Conservation (phyloP, 23 tunicate genomes). For the Ciona savignyi region DNA sequence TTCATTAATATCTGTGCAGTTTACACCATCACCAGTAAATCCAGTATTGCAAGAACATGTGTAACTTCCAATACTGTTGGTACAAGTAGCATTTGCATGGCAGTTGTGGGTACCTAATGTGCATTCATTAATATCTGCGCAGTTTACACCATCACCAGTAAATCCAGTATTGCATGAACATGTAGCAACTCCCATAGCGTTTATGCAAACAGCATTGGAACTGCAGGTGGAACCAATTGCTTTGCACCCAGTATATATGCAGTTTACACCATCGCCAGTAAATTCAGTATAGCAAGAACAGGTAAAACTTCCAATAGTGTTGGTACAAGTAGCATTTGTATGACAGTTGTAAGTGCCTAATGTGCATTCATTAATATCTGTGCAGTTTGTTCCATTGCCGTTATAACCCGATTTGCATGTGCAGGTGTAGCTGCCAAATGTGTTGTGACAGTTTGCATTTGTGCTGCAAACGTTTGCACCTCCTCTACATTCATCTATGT, state of each 20-base stretch:
- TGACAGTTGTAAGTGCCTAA: slow-evolving; percentile 1
- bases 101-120: slow-evolving; percentile 1
- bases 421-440: background rate
- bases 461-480: background rate
- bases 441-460: background rate
- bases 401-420: background rate
- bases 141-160: slow-evolving; percentile 6
- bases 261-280: slow-evolving; percentile 9
- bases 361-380: slow-evolving; percentile 1
- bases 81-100: background rate
- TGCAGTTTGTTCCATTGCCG: background rate
- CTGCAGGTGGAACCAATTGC: background rate
- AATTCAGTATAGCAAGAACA: slow-evolving; percentile 26
- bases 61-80: slow-evolving; percentile 7
- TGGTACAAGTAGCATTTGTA: slow-evolving; percentile 8
- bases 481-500: background rate
- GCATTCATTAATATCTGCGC: slow-evolving; percentile 21
- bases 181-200: background rate
- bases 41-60: slow-evolving; percentile 11
- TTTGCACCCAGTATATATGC: slow-evolving; percentile 6
- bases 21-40: slow-evolving; percentile 10
- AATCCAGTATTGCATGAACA: slow-evolving; percentile 28
- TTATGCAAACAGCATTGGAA: background rate
- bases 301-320: slow-evolving; percentile 4
- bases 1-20: slow-evolving; percentile 47